phyloP scores from a whole-genome alignment of 92 coral and sea anemone species.

The Epizoanthus rinbou region DNA sequence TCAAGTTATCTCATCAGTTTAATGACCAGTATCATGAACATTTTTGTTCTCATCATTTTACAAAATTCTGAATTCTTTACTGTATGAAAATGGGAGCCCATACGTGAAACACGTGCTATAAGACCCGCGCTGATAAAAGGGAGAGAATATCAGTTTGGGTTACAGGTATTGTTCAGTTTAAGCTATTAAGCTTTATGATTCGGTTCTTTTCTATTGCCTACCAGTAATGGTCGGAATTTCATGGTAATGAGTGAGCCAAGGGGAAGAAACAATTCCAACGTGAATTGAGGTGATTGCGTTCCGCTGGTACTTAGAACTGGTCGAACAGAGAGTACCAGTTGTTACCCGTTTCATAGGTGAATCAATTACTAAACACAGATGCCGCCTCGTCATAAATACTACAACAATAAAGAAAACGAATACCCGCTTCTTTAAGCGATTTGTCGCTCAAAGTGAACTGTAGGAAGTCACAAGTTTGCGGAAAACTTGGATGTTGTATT shows the following conservation, averaged over 20 bases:
- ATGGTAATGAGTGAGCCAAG: neutral
- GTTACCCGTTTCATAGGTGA: constrained; percentile 7
- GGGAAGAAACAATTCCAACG: neutral
- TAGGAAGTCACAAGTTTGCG: too few species aligned
- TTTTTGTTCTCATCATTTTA: too few species aligned
- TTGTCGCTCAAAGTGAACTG: too few species aligned
- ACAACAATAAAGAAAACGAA: neutral
- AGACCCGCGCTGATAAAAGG: neutral
- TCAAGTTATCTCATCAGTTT: too few species aligned
- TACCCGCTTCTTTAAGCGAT: neutral
- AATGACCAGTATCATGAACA: too few species aligned
- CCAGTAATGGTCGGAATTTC: neutral
- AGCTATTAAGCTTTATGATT: neutral
- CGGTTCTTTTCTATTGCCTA: neutral
- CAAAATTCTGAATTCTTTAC: too few species aligned
- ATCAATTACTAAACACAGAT: neutral
- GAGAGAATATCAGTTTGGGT: neutral
- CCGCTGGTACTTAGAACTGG: neutral
- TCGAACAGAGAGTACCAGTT: neutral
- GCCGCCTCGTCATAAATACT: too few species aligned
- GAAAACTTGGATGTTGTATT: too few species aligned
- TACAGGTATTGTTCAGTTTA: constrained; percentile 5
- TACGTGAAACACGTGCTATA: too few species aligned
- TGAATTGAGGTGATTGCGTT: neutral
- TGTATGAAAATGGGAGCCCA: too few species aligned